Conservation (phyloP, 1,140 invertebrate genomes). For the Lamellibrachia luymesi region DNA sequence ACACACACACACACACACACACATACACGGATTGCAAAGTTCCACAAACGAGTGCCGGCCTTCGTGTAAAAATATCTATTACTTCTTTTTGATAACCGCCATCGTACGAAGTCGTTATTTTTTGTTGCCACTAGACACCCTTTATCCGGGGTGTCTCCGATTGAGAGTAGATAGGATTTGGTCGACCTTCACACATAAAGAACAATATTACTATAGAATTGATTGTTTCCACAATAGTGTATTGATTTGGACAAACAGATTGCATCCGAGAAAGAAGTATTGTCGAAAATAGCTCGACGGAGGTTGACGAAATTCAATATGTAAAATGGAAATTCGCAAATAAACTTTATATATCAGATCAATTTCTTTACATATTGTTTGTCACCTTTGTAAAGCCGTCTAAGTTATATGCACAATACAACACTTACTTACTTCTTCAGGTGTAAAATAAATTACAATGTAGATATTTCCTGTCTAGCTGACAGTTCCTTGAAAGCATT, state of each 20-base stretch:
- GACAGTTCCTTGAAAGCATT: neutral
- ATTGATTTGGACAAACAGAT: neutral
- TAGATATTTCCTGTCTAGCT: neutral
- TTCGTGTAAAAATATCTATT: neutral
- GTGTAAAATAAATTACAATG: neutral
- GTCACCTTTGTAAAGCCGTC: neutral
- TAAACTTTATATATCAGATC: neutral
- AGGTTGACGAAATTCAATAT: neutral
- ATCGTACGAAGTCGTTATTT: neutral
- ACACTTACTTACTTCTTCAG: neutral
- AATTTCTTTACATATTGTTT: neutral
- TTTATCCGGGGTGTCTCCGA: neutral
- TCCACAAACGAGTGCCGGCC: neutral
- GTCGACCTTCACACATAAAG: neutral
- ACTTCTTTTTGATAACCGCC: neutral
- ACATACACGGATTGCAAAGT: no score
- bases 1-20: neutral
- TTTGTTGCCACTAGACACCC: neutral
- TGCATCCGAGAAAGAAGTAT: neutral
- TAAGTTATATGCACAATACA: neutral
- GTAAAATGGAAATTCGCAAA: neutral
- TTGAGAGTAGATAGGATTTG: neutral
- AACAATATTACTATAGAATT: neutral
- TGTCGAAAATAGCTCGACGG: neutral
- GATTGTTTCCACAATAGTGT: neutral